Conservation (phyloP, 2,888 invertebrate species). For the Heteromurus nitidus region DNA sequence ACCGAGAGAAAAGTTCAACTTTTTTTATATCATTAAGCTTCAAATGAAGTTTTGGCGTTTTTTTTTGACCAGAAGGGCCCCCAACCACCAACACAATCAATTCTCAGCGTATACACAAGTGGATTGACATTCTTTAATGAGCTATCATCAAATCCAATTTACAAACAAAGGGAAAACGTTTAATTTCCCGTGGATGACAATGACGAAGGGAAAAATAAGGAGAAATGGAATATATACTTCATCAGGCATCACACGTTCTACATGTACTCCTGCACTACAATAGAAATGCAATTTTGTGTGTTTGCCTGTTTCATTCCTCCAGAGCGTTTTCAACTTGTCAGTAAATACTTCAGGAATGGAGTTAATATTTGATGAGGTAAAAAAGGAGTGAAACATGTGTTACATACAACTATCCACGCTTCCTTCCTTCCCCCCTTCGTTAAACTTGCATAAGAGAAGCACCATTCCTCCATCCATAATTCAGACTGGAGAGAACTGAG, state of each 20-base stretch:
- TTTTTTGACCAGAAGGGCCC: constrained; percentile 8
- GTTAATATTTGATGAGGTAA: constrained; percentile 40
- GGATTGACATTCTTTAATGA: constrained; percentile 60
- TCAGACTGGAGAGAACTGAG: too few species aligned
- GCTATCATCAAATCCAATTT: constrained; percentile 49
- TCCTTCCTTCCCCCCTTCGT: background rate
- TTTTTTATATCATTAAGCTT: background rate
- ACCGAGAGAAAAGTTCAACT: too few species aligned
- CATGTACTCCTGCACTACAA: too few species aligned
- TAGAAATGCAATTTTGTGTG: too few species aligned
- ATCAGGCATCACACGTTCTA: too few species aligned
- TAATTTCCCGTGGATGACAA: background rate
- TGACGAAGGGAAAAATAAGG: too few species aligned
- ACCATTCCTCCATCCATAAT: too few species aligned
- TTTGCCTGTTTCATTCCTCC: too few species aligned
- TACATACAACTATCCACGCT: too few species aligned
- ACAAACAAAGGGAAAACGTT: background rate
- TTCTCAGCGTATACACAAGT: constrained; percentile 32
- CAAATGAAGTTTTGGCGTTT: background rate
- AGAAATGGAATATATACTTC: too few species aligned
- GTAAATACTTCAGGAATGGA: constrained; percentile 1
- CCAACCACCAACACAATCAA: constrained; percentile 39
- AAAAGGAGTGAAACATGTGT: background rate
- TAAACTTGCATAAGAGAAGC: too few species aligned
- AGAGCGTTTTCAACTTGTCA: too few species aligned